Conservation (phyloP, 2,113 vertebrate species). For the Dromaius novaehollandiae region DNA sequence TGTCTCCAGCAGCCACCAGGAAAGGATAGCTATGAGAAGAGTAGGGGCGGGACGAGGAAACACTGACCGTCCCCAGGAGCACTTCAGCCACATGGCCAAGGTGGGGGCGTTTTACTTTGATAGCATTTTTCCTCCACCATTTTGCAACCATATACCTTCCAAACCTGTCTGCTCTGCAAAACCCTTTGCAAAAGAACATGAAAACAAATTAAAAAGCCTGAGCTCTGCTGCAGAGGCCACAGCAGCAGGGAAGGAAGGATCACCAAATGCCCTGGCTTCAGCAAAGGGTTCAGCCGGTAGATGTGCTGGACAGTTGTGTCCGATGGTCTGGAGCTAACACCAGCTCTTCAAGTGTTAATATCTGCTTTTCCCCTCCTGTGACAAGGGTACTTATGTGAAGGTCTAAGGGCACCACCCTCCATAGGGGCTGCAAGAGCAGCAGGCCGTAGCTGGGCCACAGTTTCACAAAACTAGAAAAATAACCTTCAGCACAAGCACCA, state of each 20-base stretch:
- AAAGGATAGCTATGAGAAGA: neutral
- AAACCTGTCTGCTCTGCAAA: neutral
- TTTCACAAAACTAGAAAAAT: neutral
- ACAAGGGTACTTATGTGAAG: neutral
- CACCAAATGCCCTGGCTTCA: neutral
- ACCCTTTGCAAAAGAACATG: neutral
- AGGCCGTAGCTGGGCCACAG: neutral
- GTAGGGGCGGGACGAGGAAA: neutral
- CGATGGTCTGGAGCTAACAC: rapidly evolving
- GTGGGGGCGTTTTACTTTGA: neutral
- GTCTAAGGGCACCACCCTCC: neutral
- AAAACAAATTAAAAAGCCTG: neutral
- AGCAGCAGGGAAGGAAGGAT: neutral
- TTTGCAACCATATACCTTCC: neutral
- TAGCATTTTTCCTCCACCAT: neutral
- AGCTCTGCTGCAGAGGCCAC: neutral
- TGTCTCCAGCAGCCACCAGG: neutral
- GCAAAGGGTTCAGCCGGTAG: neutral
- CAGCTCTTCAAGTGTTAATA: neutral
- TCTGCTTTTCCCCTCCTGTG: neutral
- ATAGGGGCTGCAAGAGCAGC: neutral
- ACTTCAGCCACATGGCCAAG: neutral
- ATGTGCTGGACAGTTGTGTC: rapidly evolving
- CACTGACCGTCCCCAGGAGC: neutral
- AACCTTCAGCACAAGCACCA: neutral